Conservation (phyloP, 2,888 invertebrate species). For the Girardia tigrina region DNA sequence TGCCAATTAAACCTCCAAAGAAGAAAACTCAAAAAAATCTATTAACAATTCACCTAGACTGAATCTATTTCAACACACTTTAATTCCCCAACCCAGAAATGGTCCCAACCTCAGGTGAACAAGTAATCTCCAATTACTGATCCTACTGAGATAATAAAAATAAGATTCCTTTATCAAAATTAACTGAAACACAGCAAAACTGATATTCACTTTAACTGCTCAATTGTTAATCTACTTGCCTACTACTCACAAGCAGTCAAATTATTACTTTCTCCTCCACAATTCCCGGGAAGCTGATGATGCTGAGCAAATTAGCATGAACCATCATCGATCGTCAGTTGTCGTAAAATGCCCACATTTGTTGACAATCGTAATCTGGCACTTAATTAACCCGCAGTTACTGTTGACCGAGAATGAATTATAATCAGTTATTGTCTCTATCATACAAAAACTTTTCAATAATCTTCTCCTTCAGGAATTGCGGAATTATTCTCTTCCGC, state of each 20-base stretch:
- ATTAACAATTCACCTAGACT: not conserved
- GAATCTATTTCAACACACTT: not conserved
- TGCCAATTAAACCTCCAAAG: not conserved
- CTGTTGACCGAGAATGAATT: conserved; percentile 23
- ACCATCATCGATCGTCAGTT: conserved; percentile 23
- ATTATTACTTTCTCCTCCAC: conserved; percentile 23
- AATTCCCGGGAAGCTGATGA: conserved; percentile 17
- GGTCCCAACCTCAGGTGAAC: conserved; percentile 17
- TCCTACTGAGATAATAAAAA: conserved; percentile 14
- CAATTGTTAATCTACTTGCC: conserved; percentile 18
- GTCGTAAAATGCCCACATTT: conserved; percentile 17
- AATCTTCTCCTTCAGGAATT: conserved; percentile 23
- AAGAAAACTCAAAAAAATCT: not conserved
- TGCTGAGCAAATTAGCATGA: conserved; percentile 23
- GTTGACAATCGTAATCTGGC: conserved; percentile 23
- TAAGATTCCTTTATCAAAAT: conserved; percentile 3
- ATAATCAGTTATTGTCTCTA: conserved; percentile 23
- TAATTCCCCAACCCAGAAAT: not conserved
- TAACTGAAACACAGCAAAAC: conserved; percentile 8
- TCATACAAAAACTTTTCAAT: conserved; percentile 23
- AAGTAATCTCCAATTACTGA: conserved; percentile 23
- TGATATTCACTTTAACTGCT: conserved; percentile 23
- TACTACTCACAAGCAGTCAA: conserved; percentile 13
- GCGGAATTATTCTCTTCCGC: conserved; percentile 19
- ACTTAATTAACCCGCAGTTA: conserved; percentile 23